A percentile compares a stretch with the other conserved stretches of the same genome.
These are phyloP conservation scores for Pangasius djambal DNA, from an alignment of 2,797 vertebrate genomes.

Conservation along the genomic window DNA sequence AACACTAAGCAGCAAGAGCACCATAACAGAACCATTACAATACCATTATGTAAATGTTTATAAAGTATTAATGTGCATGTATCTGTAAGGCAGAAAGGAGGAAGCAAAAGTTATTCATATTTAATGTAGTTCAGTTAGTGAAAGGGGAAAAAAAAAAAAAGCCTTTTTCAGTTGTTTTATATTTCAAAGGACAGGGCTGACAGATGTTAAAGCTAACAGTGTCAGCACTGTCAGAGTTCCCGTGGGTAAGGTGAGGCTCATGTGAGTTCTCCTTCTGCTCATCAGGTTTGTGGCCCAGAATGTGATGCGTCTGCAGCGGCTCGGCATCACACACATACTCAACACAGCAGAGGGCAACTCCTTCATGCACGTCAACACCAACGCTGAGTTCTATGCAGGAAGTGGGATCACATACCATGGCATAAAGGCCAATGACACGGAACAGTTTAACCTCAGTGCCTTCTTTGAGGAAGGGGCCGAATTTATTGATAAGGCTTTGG, in stretches of 20 bases:
- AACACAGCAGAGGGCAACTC: conserved; percentile 95
- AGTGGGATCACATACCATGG: conserved; percentile 92
- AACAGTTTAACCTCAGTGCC: conserved; percentile 91
- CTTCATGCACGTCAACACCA: conserved; percentile 99
- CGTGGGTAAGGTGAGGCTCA: conserved; percentile 32
- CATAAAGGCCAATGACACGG: conserved; percentile 91
- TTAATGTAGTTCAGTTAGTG: conserved; percentile 4
- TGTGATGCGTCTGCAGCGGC: conserved; percentile 85
- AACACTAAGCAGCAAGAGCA: background rate
- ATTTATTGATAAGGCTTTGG: conserved; percentile 92
- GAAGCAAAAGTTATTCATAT: conserved; percentile 1
- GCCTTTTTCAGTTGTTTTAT: background rate
- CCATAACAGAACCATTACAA: conserved; percentile 3
- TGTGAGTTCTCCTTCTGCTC: conserved; percentile 35
- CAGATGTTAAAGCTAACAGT: conserved; percentile 2
- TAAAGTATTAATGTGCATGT: conserved; percentile 28
- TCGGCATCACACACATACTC: conserved; percentile 93
- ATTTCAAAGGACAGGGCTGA: conserved; percentile 11
- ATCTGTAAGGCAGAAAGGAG: background rate
- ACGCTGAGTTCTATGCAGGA: conserved; percentile 88
- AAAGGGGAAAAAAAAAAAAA: background rate
- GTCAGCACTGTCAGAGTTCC: conserved; percentile 25
- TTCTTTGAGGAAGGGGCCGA: conserved; percentile 95
- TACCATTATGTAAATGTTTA: conserved; percentile 18
- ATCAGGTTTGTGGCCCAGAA: conserved; percentile 92